Evolutionary conservation across 2,888 invertebrate genomes (phyloP), one percentile per base, ranked within the genome.

Genomic region (Caenorhabditis sp.): DNA sequence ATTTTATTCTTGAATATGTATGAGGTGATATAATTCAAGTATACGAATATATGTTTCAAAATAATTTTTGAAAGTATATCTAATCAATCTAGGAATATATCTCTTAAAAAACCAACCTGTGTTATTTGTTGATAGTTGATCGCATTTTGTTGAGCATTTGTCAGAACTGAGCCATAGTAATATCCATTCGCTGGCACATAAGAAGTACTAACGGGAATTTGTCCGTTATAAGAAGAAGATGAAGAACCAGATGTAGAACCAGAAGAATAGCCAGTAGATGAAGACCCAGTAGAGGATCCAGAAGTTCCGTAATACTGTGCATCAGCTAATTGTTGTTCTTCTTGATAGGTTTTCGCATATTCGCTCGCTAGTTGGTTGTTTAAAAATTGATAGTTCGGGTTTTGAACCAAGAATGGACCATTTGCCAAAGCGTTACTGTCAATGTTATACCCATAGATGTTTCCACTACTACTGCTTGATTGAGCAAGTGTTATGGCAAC

Each of bases 391-490:
- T 79, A 79, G 52, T 79, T 79, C 3, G 79, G 79, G 36, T 79
- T 79, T 65, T 76, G 69, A 3, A 79, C 79, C 49, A 77, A 36
- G 20, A 63, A 68, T 12, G 27, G 53, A 12, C 74, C 74, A 38
- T 67, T 71, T n/a, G 64, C 52, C 10, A 58, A 62, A 17, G 71
- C 61, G 49, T 66, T 67, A 21, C 67, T 75, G 36, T 71, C 67
- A 59, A 78, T 78, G 59, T 76, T 59, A 58, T 77, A 77, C 2
- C 80, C 80, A 63, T 81, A 81, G 59, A 81, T 81, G 72, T 81
- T 78, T 1, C 59, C 43, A 14, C 43, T 43, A 43, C 43, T 36
- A 10, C 36, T 36, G 36, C 36, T 43, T 17, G 43, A 43, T 43
- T 43, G 43, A 14, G 10, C 43, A 43, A 43, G 43, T 17, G 17